Conservation (phyloP, 1,140 invertebrate genomes). For the Scylla paramamosain region DNA sequence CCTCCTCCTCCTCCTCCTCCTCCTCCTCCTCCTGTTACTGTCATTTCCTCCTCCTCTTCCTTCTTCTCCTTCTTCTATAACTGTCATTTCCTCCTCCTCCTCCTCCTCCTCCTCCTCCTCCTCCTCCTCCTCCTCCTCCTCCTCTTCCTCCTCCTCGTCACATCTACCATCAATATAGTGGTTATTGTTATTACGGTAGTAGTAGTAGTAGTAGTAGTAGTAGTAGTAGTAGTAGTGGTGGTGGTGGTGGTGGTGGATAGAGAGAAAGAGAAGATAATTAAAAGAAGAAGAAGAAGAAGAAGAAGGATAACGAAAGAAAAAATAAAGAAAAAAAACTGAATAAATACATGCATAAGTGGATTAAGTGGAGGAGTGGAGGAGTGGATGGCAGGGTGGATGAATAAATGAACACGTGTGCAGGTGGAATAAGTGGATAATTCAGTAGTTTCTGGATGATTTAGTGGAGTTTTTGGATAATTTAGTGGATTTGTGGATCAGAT, state of each 20-base stretch:
- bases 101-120: constrained; percentile 1
- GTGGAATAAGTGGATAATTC: too few species aligned
- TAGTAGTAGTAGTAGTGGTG: not conserved
- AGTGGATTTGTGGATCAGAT: too few species aligned
- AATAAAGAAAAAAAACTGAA: too few species aligned
- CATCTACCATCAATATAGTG: too few species aligned
- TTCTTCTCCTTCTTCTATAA: not conserved
- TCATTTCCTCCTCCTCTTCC: not conserved
- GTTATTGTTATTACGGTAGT: not conserved
- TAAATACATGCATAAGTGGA: not conserved
- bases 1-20: constrained; percentile 6
- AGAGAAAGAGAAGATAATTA: too few species aligned
- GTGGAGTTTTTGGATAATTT: too few species aligned
- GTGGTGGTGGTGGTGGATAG: too few species aligned
- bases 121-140: constrained; percentile 9
- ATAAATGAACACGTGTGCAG: too few species aligned
- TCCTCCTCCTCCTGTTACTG: not conserved
- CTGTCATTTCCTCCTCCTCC: not conserved
- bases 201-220: constrained; percentile 25
- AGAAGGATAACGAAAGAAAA: too few species aligned
- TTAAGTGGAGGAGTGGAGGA: not conserved
- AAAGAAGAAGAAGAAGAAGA: too few species aligned
- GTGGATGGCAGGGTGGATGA: not conserved
- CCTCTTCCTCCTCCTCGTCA: not conserved
- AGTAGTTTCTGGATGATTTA: too few species aligned